Evolutionary conservation across 2,888 invertebrate species (phyloP).

Genomic region (Muschampia plurimacula): DNA sequence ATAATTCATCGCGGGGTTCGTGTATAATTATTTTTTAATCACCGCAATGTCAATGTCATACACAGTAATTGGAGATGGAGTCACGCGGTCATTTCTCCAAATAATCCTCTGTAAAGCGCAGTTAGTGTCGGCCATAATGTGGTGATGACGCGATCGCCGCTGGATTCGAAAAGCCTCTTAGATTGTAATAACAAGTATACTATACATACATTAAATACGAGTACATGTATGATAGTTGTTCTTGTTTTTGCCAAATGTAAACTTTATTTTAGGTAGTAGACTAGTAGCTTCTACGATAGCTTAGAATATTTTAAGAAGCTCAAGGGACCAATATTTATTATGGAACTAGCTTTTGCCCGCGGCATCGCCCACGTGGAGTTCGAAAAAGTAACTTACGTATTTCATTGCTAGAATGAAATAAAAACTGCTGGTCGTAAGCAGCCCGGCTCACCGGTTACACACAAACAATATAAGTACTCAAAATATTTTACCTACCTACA

Average conservation of each 20-base stretch:
- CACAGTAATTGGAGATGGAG: constrained; percentile 12
- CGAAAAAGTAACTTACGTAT: too few relatives aligned
- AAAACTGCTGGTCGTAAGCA: too few relatives aligned
- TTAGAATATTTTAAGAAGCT: too few relatives aligned
- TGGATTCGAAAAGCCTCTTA: constrained; percentile 19
- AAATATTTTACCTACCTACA: too few relatives aligned
- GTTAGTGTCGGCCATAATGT: constrained; percentile 42
- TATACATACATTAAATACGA: too few relatives aligned
- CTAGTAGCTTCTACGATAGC: too few relatives aligned
- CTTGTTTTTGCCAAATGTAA: neutral
- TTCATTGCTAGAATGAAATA: too few relatives aligned
- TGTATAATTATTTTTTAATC: constrained; percentile 58
- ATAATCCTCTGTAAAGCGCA: constrained; percentile 44
- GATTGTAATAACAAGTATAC: neutral
- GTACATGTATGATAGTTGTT: neutral
- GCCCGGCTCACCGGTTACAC: too few relatives aligned
- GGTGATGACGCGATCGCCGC: constrained; percentile 26
- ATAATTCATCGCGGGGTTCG: constrained; percentile 51
- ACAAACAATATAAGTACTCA: too few relatives aligned
- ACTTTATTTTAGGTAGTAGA: neutral
- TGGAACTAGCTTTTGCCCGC: too few relatives aligned
- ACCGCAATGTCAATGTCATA: constrained; percentile 59
- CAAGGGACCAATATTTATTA: too few relatives aligned
- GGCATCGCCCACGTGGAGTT: too few relatives aligned
- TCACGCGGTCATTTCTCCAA: constrained; percentile 40